A percentile compares a stretch with the other conserved stretches of the same genome.
Evolutionary conservation across 1,140 invertebrate genomes (phyloP).

Genomic region (Euglossa dilemma): DNA sequence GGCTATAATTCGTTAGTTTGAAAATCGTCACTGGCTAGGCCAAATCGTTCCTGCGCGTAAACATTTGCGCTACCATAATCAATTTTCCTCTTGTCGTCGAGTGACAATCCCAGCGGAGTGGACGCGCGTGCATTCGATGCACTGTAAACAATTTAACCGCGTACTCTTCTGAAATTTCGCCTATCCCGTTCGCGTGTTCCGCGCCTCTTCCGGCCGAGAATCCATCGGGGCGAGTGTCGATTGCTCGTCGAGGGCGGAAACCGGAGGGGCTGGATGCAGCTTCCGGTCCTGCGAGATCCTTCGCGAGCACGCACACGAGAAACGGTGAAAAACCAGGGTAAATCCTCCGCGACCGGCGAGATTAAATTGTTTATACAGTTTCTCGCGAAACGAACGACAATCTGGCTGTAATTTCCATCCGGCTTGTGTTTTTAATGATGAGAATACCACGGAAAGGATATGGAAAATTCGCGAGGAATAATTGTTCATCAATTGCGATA

Average conservation of each 20-base stretch:
- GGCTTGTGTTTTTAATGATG: too few species aligned
- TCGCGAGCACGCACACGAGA: too few species aligned
- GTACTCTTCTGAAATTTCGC: neutral
- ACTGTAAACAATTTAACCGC: slow-evolving; percentile 17
- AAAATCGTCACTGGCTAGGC: slow-evolving; percentile 20
- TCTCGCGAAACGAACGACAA: too few species aligned
- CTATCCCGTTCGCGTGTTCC: neutral
- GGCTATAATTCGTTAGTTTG: slow-evolving; percentile 33
- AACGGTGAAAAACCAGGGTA: neutral
- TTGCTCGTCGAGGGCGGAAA: neutral
- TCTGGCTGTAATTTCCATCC: too few species aligned
- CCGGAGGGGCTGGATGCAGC: neutral
- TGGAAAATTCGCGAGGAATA: too few species aligned
- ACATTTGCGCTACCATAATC: slow-evolving; percentile 37
- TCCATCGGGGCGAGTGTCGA: neutral
- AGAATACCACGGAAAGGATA: too few species aligned
- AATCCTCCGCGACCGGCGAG: neutral
- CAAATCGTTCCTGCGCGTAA: slow-evolving; percentile 12
- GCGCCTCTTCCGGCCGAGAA: neutral
- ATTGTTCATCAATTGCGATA: too few species aligned
- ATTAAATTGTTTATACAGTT: neutral
- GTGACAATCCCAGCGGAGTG: slow-evolving; percentile 17
- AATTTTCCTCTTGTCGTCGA: slow-evolving; percentile 20
- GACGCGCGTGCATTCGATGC: neutral
- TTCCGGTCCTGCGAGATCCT: neutral